Evolutionary conservation across 2,797 vertebrate genomes (phyloP).

Genomic region (Anomalospiza imberbis): DNA sequence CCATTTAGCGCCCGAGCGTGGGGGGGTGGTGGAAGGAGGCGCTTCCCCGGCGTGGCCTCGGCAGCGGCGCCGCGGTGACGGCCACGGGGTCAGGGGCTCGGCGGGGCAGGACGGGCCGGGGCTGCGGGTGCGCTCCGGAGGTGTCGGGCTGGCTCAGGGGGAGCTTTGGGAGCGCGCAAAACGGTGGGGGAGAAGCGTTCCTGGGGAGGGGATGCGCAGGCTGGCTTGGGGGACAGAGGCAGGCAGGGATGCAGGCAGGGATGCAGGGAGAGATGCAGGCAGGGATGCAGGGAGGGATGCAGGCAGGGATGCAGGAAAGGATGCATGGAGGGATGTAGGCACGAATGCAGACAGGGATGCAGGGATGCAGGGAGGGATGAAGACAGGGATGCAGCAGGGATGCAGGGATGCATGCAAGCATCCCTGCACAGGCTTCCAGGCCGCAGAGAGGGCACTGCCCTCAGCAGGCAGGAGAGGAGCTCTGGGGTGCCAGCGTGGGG

Average conservation of each 20-base stretch:
- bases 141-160: neutral
- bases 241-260: too few relatives aligned
- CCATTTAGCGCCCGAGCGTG: constrained; percentile 25
- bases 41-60: neutral
- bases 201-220: neutral
- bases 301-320: too few relatives aligned
- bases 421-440: neutral
- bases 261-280: neutral
- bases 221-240: neutral
- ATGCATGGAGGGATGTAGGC: too few relatives aligned
- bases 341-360: neutral
- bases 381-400: too few relatives aligned
- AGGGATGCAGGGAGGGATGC: neutral
- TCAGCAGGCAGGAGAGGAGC: neutral
- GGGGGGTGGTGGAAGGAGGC: neutral
- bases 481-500: too few relatives aligned
- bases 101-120: neutral
- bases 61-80: neutral
- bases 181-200: rapidly evolving
- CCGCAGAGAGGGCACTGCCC: neutral
- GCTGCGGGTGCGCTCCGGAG: neutral
- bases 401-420: neutral
- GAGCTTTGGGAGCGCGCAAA: rapidly evolving
- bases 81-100: neutral
- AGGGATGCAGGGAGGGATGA: neutral